Evolutionary conservation across 2,888 invertebrate species (phyloP).

Genomic region (Dermolepida albohirtum): DNA sequence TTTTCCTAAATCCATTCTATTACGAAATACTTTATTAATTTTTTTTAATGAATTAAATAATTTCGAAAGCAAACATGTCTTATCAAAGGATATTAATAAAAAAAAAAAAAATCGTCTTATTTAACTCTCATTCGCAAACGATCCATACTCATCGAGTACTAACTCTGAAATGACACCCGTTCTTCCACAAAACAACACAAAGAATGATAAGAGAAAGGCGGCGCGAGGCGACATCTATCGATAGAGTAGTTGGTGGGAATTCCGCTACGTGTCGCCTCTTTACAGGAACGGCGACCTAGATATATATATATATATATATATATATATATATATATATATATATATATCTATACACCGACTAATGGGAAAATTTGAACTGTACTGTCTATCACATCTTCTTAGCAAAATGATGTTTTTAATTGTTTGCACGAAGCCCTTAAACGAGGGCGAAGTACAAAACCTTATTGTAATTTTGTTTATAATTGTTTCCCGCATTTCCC

Average conservation of each 20-base stretch:
- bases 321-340: no score
- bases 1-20: no score
- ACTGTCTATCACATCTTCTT: no score
- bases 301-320: no score
- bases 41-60: no score
- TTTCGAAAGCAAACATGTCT: no score
- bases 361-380: conserved; percentile 14
- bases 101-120: no score
- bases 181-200: conserved; percentile 25
- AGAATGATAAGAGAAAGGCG: conserved; percentile 47
- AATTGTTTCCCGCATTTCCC: not conserved
- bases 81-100: no score
- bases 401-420: no score
- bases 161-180: conserved; percentile 39
- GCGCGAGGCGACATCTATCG: conserved; percentile 61
- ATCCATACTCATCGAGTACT: conserved; percentile 4
- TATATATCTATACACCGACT: conserved; percentile 2
- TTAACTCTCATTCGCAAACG: not conserved
- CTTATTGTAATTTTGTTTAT: conserved; percentile 8
- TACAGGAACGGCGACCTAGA: conserved; percentile 50
- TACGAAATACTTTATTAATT: no score
- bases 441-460: not conserved
- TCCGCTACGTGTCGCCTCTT: conserved; percentile 63
- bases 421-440: not conserved
- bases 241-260: conserved; percentile 55